Evolutionary conservation across 2,797 vertebrate species (phyloP).

Genomic region (Phoebastria nigripes): DNA sequence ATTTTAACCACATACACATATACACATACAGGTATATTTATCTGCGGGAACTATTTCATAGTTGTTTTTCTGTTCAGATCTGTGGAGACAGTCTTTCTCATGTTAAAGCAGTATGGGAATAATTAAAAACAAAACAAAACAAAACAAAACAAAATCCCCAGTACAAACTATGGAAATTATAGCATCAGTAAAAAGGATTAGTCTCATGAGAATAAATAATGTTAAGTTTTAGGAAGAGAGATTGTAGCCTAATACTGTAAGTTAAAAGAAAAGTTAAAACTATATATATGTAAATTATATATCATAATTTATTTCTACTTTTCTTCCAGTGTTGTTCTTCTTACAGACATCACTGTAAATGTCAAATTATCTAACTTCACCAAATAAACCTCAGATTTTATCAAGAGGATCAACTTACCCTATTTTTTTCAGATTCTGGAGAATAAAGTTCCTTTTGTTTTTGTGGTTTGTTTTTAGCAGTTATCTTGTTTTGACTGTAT

Average conservation of each 20-base stretch:
- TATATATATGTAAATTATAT: not conserved
- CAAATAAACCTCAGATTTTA: not conserved
- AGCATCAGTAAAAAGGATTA: not conserved
- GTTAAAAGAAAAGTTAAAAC: not conserved
- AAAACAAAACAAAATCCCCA: fast-evolving
- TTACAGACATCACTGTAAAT: not conserved
- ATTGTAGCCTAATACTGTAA: not conserved
- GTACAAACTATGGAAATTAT: not conserved
- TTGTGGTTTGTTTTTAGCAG: not conserved
- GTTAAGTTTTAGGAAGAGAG: not conserved
- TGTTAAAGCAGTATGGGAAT: not conserved
- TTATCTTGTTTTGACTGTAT: not conserved
- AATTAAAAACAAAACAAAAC: not conserved
- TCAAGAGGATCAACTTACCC: fast-evolving
- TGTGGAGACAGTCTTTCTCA: not conserved
- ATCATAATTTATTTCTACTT: not conserved
- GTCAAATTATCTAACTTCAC: not conserved
- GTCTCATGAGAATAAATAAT: not conserved
- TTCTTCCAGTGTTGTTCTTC: not conserved
- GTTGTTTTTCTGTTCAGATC: not conserved
- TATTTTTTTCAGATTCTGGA: not conserved
- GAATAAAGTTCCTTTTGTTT: not conserved
- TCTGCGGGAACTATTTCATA: not conserved
- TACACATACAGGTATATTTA: fast-evolving
- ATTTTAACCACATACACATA: not conserved